Evolutionary conservation across 1,140 invertebrate species (phyloP).

Genomic region (Drosophila persimilis): DNA sequence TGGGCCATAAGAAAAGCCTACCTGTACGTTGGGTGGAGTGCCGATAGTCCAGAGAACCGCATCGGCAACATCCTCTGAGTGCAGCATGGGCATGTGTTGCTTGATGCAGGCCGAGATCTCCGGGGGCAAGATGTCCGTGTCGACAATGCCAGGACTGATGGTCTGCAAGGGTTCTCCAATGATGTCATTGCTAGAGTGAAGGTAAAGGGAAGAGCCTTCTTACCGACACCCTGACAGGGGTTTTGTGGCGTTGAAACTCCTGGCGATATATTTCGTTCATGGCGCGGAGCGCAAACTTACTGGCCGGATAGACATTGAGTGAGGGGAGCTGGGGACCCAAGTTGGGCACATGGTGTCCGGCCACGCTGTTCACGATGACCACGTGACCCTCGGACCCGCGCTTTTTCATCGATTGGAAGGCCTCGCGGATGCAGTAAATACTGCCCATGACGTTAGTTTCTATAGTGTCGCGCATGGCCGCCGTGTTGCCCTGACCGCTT

Average conservation of each 20-base stretch:
- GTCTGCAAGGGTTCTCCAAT: slow-evolving; percentile 82
- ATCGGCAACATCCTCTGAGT: slow-evolving; percentile 84
- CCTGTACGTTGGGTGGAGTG: slow-evolving; percentile 86
- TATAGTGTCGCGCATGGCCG: slow-evolving; percentile 82
- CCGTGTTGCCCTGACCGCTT: slow-evolving; percentile 82
- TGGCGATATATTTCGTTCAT: slow-evolving; percentile 86
- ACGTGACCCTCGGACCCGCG: slow-evolving; percentile 87
- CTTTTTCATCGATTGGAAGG: slow-evolving; percentile 87
- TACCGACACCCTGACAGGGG: slow-evolving; percentile 86
- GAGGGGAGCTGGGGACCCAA: slow-evolving; percentile 70
- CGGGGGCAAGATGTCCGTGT: slow-evolving; percentile 84
- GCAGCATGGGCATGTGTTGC: slow-evolving; percentile 73
- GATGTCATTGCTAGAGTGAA: not conserved
- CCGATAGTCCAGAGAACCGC: slow-evolving; percentile 85
- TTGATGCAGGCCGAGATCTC: slow-evolving; percentile 61
- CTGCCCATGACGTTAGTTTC: slow-evolving; percentile 89
- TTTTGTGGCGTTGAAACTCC: slow-evolving; percentile 80
- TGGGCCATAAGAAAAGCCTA: slow-evolving; percentile 50
- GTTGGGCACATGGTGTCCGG: slow-evolving; percentile 78
- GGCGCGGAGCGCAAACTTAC: slow-evolving; percentile 85
- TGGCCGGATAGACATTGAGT: slow-evolving; percentile 85
- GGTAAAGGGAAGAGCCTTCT: slow-evolving; percentile 47
- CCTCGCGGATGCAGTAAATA: slow-evolving; percentile 87
- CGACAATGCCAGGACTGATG: slow-evolving; percentile 86
- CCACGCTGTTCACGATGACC: slow-evolving; percentile 74